These are phyloP conservation scores for Garrulus glandarius DNA, from an alignment of 2,797 vertebrate genomes.

Conservation along the genomic window DNA sequence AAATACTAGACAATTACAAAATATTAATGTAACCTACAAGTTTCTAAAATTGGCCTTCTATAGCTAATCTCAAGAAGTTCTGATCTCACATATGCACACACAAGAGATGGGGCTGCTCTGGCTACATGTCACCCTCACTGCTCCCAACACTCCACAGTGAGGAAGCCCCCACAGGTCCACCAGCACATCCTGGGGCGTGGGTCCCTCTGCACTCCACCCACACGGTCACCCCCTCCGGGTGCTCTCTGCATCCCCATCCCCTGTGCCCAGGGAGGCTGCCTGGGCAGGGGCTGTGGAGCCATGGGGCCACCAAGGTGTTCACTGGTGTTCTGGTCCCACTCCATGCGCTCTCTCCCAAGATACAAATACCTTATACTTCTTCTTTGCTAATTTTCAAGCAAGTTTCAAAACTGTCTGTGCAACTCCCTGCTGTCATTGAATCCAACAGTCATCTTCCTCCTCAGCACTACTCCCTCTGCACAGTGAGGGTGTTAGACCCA, in stretches of 20 bases:
- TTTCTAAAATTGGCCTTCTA: not conserved
- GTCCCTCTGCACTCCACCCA: not conserved
- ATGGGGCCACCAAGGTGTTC: accelerated
- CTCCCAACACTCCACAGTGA: not conserved
- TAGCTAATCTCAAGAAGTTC: not conserved
- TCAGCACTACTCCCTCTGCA: not conserved
- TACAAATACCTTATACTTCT: not conserved
- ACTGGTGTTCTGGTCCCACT: not conserved
- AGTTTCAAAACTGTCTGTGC: not conserved
- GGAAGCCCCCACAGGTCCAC: accelerated
- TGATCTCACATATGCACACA: accelerated
- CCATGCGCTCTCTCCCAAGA: not conserved
- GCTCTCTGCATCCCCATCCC: accelerated
- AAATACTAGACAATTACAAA: not conserved
- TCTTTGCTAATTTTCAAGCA: not conserved
- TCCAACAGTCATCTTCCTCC: not conserved
- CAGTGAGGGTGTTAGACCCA: not conserved
- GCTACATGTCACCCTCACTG: not conserved
- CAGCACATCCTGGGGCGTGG: not conserved
- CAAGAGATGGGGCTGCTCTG: accelerated
- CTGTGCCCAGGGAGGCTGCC: not conserved
- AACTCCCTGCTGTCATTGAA: not conserved
- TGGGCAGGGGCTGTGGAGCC: not conserved
- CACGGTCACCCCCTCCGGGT: accelerated
- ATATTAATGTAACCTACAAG: not conserved